Evolutionary conservation across 2,113 vertebrate genomes (phyloP).

Genomic region (Clinocottus analis): DNA sequence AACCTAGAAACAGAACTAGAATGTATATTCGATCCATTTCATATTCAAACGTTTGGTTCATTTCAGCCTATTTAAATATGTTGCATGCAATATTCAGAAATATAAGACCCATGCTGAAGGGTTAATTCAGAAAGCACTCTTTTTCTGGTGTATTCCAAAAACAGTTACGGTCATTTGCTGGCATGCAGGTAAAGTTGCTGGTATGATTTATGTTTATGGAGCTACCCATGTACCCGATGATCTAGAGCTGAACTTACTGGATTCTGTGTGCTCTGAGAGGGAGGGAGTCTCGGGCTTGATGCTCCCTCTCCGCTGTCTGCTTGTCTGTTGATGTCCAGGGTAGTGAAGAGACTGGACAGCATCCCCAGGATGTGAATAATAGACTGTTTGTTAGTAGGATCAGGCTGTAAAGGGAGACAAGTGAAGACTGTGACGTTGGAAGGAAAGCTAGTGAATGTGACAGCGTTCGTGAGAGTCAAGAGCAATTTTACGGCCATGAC

Average conservation of each 20-base stretch:
- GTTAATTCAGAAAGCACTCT: not conserved
- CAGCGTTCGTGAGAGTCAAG: not conserved
- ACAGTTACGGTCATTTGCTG: not conserved
- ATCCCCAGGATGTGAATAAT: conserved; percentile 95
- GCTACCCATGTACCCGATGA: not conserved
- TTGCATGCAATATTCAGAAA: not conserved
- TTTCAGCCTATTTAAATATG: not conserved
- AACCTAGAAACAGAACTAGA: conserved; percentile 81
- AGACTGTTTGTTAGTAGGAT: conserved; percentile 89
- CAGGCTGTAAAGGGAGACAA: conserved; percentile 83
- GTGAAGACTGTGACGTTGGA: not conserved
- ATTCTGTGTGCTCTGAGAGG: conserved; percentile 85
- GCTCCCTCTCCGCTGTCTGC: conserved; percentile 86
- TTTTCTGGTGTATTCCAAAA: not conserved
- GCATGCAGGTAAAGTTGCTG: not conserved
- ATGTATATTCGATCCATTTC: not conserved
- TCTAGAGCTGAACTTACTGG: conserved; percentile 85
- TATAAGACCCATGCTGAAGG: not conserved
- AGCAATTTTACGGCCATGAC: fast-evolving
- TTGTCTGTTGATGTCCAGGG: conserved; percentile 90
- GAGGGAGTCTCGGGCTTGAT: conserved; percentile 79
- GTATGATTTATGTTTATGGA: not conserved
- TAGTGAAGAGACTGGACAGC: conserved; percentile 95
- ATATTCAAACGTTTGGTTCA: not conserved
- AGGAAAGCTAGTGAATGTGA: not conserved